phyloP scores from a whole-genome alignment of 2,113 vertebrate species.

The Rhombomys opimus region DNA sequence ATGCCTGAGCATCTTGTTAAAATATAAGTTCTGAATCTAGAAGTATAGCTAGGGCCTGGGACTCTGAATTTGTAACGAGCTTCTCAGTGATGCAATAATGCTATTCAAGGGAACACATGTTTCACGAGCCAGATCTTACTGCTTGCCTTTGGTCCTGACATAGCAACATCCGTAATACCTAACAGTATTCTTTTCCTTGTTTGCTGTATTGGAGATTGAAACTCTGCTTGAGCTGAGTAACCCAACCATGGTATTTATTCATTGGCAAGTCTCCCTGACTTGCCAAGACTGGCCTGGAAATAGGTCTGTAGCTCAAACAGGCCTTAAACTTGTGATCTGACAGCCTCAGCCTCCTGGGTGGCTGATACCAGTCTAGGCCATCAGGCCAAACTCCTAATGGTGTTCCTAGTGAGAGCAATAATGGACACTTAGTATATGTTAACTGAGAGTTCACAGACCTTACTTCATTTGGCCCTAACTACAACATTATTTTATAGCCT shows the following conservation, averaged over 20 bases:
- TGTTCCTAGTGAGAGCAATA: background rate
- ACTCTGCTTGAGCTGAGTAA: background rate
- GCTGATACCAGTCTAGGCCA: background rate
- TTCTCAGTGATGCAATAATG: background rate
- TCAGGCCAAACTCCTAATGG: background rate
- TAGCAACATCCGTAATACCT: no score
- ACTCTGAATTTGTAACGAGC: background rate
- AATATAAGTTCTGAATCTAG: background rate
- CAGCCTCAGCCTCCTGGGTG: background rate
- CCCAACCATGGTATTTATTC: background rate
- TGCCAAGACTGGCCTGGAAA: background rate
- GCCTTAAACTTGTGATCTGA: background rate
- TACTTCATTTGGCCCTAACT: background rate
- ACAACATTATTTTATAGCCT: background rate
- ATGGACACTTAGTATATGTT: background rate
- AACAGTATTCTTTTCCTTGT: background rate
- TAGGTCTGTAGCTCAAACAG: background rate
- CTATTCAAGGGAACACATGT: background rate
- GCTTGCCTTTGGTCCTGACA: background rate
- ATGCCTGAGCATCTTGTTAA: background rate
- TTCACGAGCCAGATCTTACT: background rate
- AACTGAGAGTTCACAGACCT: no score
- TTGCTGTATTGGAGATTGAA: background rate
- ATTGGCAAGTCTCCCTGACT: background rate
- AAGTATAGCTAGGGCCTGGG: background rate